A percentile compares a stretch with the other conserved stretches of the same genome.
Evolutionary conservation across 2,888 invertebrate genomes (phyloP).

Genomic region (Melieria omissa): DNA sequence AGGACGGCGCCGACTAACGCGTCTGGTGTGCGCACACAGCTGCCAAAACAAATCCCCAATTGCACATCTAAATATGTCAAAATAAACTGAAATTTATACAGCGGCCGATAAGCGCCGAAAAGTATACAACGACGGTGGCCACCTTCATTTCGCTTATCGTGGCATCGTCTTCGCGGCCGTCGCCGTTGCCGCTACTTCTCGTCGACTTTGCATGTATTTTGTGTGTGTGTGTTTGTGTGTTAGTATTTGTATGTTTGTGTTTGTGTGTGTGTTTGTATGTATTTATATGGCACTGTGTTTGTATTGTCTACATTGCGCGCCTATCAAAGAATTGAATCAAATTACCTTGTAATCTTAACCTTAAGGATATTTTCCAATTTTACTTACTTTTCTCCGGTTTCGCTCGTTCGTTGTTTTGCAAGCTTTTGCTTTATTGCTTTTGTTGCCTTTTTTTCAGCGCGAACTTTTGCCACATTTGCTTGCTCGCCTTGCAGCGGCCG

Average conservation of each 20-base stretch:
- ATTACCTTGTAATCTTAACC: constrained; percentile 67
- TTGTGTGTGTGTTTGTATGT: constrained; percentile 16
- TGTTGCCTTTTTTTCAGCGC: no score
- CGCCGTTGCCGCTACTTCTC: background rate
- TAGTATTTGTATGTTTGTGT: constrained; percentile 36
- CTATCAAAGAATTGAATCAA: constrained; percentile 67
- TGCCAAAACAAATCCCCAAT: constrained; percentile 34
- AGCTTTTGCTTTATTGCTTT: no score
- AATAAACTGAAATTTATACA: constrained; percentile 58
- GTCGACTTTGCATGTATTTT: background rate
- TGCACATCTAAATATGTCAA: constrained; percentile 56
- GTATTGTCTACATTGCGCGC: constrained; percentile 21
- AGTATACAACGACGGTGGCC: constrained; percentile 25
- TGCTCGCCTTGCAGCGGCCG: no score
- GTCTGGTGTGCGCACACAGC: constrained; percentile 45
- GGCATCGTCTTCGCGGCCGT: background rate
- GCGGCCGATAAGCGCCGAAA: constrained; percentile 50
- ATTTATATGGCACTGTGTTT: constrained; percentile 4
- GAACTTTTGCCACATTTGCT: no score
- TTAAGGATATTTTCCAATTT: constrained; percentile 63
- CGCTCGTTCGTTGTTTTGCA: background rate
- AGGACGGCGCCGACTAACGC: constrained; percentile 21
- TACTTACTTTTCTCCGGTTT: constrained; percentile 28
- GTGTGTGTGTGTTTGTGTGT: constrained; percentile 16
- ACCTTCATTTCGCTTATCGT: background rate